Evolutionary conservation across 2,888 invertebrate species (phyloP).

Genomic region (Trissolcus brochymenae): DNA sequence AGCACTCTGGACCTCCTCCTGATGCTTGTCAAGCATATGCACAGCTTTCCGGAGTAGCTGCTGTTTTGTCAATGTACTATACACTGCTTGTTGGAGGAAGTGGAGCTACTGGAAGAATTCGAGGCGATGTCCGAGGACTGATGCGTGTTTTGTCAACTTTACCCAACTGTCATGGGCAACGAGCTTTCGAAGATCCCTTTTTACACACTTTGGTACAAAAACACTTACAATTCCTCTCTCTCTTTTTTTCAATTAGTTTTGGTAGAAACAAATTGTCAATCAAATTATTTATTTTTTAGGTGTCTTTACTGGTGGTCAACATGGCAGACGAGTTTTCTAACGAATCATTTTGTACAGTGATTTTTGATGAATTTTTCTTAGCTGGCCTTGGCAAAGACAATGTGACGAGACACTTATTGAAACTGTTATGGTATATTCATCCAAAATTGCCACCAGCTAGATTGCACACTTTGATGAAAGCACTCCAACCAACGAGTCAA

Average conservation of each 20-base stretch:
- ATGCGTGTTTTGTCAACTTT: conserved; percentile 92
- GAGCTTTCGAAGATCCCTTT: conserved; percentile 96
- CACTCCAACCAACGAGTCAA: conserved; percentile 81
- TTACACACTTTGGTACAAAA: conserved; percentile 94
- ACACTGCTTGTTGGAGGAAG: conserved; percentile 91
- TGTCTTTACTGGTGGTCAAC: conserved; percentile 86
- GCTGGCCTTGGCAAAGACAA: conserved; percentile 93
- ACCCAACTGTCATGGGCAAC: conserved; percentile 92
- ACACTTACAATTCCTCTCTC: too few species aligned
- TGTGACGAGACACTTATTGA: conserved; percentile 92
- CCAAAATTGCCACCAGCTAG: conserved; percentile 88
- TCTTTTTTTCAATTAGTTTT: too few species aligned
- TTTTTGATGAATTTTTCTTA: conserved; percentile 97
- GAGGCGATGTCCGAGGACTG: conserved; percentile 79
- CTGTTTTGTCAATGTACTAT: conserved; percentile 96
- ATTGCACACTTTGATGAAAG: conserved; percentile 88
- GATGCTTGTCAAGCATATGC: conserved; percentile 96
- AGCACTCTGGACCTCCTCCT: conserved; percentile 94
- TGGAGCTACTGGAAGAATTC: conserved; percentile 65
- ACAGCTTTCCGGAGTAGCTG: conserved; percentile 93
- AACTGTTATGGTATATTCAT: conserved; percentile 93
- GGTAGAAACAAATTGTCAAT: not conserved
- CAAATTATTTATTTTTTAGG: conserved; percentile 69
- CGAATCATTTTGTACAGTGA: conserved; percentile 95
- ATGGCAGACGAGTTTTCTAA: conserved; percentile 95